Percentiles rank a stretch among this genome's conserved stretches.
phyloP scores from a whole-genome alignment of 2,888 invertebrate species.

The Dolomedes plantarius region DNA sequence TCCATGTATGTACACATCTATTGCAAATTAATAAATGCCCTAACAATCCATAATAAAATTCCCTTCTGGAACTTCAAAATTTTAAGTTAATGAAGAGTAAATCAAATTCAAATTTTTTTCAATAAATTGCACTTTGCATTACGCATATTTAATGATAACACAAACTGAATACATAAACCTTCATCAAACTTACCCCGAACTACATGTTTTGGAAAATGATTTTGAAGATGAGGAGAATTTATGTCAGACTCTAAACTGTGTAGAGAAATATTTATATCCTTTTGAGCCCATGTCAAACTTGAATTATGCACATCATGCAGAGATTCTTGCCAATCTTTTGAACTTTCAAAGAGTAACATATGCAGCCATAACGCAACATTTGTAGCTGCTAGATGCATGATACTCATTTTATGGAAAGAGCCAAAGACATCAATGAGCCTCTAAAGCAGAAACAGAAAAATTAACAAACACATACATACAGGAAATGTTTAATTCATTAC shows the following conservation, averaged over 20 bases:
- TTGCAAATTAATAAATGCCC: no score
- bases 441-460: no score
- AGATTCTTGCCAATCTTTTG: slow-evolving; percentile 79
- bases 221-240: slow-evolving; percentile 8
- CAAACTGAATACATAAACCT: no score
- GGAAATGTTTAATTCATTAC: no score
- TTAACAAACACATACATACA: no score
- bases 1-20: no score
- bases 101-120: no score
- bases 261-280: slow-evolving; percentile 45
- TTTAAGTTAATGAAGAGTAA: no score
- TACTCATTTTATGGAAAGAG: slow-evolving; percentile 55
- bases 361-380: slow-evolving; percentile 80
- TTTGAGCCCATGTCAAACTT: slow-evolving; percentile 30
- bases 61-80: no score
- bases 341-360: slow-evolving; percentile 80
- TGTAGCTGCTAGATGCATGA: slow-evolving; percentile 80
- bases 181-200: slow-evolving; percentile 46
- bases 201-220: slow-evolving; percentile 41
- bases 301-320: slow-evolving; percentile 50
- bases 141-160: no score
- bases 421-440: slow-evolving; percentile 27
- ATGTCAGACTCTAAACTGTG: slow-evolving; percentile 59
- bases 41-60: no score
- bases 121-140: no score